Evolutionary conservation across 2,113 vertebrate genomes (phyloP), one percentile per base, ranked within the genome.

Genomic region (Caranx ignobilis): DNA sequence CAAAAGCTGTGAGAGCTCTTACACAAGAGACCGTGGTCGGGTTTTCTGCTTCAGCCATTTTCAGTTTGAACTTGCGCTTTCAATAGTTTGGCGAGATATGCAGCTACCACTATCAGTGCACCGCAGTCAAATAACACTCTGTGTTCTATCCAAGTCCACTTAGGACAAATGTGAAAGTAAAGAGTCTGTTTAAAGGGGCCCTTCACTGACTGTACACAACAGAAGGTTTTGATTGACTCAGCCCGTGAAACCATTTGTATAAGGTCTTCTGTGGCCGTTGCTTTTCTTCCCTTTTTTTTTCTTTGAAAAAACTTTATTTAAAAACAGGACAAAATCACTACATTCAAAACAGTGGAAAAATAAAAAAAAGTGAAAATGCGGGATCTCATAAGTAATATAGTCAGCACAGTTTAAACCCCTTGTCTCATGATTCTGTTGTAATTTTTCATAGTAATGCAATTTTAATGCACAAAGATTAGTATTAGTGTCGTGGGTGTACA

Each of bases 1-100:
- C 71, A 67, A 90, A 89, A 69, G 4, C 79, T 4, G 3, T 48
- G 50, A 91, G 72, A 13, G 77, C 81, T 41, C 82, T 86, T 3
- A 32, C 71, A 18, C 11, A 63, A 64, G 64, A 61, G 16, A 0
- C 21, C 7, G 47, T 56, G 3, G 61, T 7, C 2, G 8, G 5
- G 2, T 57, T 59, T 3, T 8, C 50, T 50, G 15, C 32, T 9
- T 43, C 65, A 32, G 78, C 64, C 80, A 87, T 87, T 71, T 87
- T 48, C 41, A 18, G 18, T 52, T 35, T 31, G 13, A 79, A 18
- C 48, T 62, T 74, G 55, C 34, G 26, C 13, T 52, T 69, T 21
- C 32, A 11, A 18, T 13, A 34, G 21, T 62, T 67, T 50, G 31
- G 54, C 45, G 26, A 79, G 59, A 80, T 32, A 37, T 54, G 41